These are phyloP conservation scores for Tenodera sinensis DNA, from an alignment of 2,888 invertebrate species.

Conservation along the genomic window DNA sequence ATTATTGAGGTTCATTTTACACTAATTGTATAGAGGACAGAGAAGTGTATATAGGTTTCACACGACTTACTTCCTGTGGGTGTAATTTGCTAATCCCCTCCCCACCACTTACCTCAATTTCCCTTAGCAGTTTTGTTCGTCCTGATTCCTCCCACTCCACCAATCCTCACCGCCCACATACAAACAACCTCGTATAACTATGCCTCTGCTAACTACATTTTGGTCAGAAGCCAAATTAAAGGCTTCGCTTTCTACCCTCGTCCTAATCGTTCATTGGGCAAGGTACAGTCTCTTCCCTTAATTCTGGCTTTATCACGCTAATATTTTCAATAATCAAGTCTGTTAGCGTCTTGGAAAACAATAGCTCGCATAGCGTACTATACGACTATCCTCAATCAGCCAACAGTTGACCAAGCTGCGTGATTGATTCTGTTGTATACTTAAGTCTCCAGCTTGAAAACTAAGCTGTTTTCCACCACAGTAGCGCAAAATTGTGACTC, in stretches of 20 bases:
- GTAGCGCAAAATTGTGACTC: too few species aligned
- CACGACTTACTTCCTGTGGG: not conserved
- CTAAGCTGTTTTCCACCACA: too few species aligned
- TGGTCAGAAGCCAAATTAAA: slow-evolving; percentile 25
- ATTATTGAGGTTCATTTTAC: not conserved
- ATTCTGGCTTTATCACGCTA: not conserved
- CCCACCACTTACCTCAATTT: not conserved
- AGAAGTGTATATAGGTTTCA: not conserved
- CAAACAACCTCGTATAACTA: not conserved
- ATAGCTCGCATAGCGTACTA: too few species aligned
- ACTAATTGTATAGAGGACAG: not conserved
- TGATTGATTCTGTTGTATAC: too few species aligned
- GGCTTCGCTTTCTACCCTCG: not conserved
- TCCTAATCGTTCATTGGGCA: not conserved
- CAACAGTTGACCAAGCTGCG: too few species aligned
- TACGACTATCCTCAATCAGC: too few species aligned
- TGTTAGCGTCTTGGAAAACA: too few species aligned
- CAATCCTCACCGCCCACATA: not conserved
- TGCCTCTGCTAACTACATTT: slow-evolving; percentile 20
- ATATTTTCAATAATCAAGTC: not conserved
- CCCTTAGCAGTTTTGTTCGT: not conserved
- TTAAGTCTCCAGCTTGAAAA: too few species aligned
- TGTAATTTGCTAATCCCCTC: not conserved
- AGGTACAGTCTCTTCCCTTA: not conserved
- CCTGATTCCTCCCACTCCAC: not conserved